Evolutionary conservation across 2,797 vertebrate genomes (phyloP).

Genomic region (Iguana delicatissima): DNA sequence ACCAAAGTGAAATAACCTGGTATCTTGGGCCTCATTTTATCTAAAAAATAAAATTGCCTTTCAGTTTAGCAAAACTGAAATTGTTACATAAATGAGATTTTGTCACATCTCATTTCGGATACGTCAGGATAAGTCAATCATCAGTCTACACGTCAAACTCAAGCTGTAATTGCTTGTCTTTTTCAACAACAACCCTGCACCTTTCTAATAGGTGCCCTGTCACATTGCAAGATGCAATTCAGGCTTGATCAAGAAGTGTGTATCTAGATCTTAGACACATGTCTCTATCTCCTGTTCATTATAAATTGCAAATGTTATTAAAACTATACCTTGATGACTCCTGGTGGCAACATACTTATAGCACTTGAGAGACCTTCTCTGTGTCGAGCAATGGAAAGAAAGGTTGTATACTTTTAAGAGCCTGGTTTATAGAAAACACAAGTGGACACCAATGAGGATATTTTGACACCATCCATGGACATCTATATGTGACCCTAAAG

Average conservation of each 20-base stretch:
- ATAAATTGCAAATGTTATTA: background rate
- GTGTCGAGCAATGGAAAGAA: background rate
- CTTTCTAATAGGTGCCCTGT: conserved; percentile 46
- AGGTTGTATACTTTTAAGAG: background rate
- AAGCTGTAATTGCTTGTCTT: conserved; percentile 14
- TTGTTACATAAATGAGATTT: conserved; percentile 39
- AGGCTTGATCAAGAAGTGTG: conserved; percentile 31
- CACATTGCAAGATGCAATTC: conserved; percentile 1
- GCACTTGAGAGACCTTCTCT: background rate
- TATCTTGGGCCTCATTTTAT: conserved; percentile 1
- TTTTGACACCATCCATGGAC: background rate
- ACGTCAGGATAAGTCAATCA: conserved; percentile 38
- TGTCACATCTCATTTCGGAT: conserved; percentile 23
- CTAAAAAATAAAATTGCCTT: conserved; percentile 5
- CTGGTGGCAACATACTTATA: background rate
- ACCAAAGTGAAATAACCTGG: conserved; percentile 1
- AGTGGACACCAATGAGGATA: background rate
- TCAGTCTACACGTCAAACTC: background rate
- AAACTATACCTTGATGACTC: background rate
- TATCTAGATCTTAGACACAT: conserved; percentile 4
- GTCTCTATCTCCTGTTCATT: background rate
- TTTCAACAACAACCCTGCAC: background rate
- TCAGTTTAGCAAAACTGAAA: conserved; percentile 15
- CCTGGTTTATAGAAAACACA: background rate
- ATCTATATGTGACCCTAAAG: background rate